Percentiles rank a stretch among this genome's conserved stretches.
These are phyloP conservation scores for Gobionotothen gibberifrons DNA, from an alignment of 2,797 vertebrate species.

Conservation along the genomic window DNA sequence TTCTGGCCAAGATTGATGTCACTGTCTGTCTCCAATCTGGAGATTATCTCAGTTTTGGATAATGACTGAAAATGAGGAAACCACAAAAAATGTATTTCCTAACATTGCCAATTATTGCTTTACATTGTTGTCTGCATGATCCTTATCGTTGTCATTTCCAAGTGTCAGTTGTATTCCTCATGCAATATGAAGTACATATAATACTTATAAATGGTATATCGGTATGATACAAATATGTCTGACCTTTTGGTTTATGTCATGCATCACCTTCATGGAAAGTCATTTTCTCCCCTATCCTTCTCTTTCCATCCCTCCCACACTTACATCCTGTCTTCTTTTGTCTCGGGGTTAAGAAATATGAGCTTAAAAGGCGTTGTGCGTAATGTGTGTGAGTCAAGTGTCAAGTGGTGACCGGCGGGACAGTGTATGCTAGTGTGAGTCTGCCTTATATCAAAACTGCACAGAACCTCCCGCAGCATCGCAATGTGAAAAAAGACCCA, in stretches of 20 bases:
- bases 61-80: neutral
- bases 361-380: conserved; percentile 41
- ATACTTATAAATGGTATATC: neutral
- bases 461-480: conserved; percentile 1
- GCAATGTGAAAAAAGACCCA: conserved; percentile 29
- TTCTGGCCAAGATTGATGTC: neutral
- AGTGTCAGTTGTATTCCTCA: neutral
- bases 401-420: conserved; percentile 53
- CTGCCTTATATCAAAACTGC: conserved; percentile 60
- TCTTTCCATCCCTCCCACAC: conserved; percentile 20
- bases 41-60: neutral
- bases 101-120: neutral
- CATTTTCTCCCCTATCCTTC: conserved; percentile 2
- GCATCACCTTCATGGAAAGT: conserved; percentile 8
- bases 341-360: conserved; percentile 22
- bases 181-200: neutral
- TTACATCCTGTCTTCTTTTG: conserved; percentile 36
- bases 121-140: neutral
- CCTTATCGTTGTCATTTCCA: neutral
- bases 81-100: neutral
- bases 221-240: neutral
- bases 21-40: neutral
- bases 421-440: conserved; percentile 27
- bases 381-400: conserved; percentile 53
- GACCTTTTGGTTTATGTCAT: conserved; percentile 11